phyloP scores from a whole-genome alignment of 2,888 invertebrate genomes.

The Apamea monoglypha region DNA sequence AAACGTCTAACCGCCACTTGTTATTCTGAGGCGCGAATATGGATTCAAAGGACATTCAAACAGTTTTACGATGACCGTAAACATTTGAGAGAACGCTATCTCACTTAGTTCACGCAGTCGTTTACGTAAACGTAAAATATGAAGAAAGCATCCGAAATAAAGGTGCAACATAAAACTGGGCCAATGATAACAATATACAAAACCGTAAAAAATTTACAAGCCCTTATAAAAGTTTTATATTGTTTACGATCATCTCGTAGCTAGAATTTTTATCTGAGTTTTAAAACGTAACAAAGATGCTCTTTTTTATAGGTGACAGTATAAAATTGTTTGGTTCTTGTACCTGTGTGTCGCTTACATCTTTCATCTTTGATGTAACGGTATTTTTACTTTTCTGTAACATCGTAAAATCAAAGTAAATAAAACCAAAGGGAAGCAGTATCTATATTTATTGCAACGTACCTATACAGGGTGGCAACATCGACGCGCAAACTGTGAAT shows the following conservation, averaged over 20 bases:
- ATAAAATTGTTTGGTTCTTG: conserved; percentile 54
- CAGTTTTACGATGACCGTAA: conserved; percentile 73
- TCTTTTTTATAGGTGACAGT: conserved; percentile 55
- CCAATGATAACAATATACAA: conserved; percentile 74
- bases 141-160: conserved; percentile 75
- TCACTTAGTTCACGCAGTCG: conserved; percentile 75
- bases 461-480: background rate
- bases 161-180: conserved; percentile 74
- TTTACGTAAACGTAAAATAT: conserved; percentile 76
- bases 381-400: conserved; percentile 21
- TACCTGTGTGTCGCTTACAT: conserved; percentile 27
- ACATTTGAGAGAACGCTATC: conserved; percentile 68
- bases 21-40: conserved; percentile 66
- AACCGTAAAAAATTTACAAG: conserved; percentile 72
- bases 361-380: conserved; percentile 6
- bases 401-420: conserved; percentile 49
- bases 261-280: conserved; percentile 61
- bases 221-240: conserved; percentile 73
- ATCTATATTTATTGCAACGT: conserved; percentile 21
- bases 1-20: conserved; percentile 38
- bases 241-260: conserved; percentile 67
- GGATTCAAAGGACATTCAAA: conserved; percentile 71
- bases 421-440: conserved; percentile 32
- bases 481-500: too few species aligned
- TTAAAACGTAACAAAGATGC: conserved; percentile 64